Conservation (phyloP, 1,140 invertebrate species). For the Brachionus angularis region DNA sequence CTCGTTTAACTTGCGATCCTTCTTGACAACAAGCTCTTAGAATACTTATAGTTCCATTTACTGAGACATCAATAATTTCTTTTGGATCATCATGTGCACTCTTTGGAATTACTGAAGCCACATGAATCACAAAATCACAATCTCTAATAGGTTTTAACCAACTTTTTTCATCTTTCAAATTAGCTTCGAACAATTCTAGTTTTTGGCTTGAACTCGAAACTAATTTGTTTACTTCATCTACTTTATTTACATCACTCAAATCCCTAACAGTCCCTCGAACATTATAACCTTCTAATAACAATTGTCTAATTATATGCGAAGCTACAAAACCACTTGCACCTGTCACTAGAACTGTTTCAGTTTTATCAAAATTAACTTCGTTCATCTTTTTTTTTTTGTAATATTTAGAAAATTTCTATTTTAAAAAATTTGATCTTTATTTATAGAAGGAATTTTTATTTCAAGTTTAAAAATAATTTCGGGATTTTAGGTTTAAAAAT, state of each 20-base stretch:
- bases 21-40: background rate
- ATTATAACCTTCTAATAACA: background rate
- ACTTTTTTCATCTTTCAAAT: background rate
- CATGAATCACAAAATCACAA: background rate
- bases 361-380: too few relatives aligned
- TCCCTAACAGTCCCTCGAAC: background rate
- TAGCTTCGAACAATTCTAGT: background rate
- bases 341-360: background rate
- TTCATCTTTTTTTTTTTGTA: too few relatives aligned
- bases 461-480: too few relatives aligned
- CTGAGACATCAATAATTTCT: slow-evolving; percentile 60
- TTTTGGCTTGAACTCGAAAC: background rate
- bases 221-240: background rate
- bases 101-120: background rate
- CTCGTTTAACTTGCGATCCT: slow-evolving; percentile 38
- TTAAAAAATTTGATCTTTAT: too few relatives aligned
- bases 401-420: too few relatives aligned
- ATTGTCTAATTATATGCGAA: background rate
- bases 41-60: slow-evolving; percentile 62
- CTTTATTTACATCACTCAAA: background rate
- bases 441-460: too few relatives aligned
- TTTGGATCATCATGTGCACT: slow-evolving; percentile 50
- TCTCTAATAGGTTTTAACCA: background rate
- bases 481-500: too few relatives aligned
- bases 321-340: background rate